phyloP scores from a whole-genome alignment of 1,140 invertebrate species.

The Globodera rostochiensis region DNA sequence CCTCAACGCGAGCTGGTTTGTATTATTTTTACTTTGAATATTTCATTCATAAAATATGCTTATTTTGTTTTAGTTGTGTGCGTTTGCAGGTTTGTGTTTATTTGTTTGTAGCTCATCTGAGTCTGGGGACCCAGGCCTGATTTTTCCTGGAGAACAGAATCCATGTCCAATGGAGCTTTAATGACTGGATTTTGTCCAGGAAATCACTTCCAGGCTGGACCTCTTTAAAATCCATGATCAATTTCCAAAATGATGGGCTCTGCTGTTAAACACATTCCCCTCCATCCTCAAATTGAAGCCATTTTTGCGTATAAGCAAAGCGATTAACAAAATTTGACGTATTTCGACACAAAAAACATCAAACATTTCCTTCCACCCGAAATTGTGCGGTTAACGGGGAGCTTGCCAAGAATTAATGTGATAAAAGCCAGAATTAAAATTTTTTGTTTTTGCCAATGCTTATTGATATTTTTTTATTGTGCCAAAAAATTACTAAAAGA shows the following conservation, averaged over 20 bases:
- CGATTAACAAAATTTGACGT: background rate
- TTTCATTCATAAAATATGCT: background rate
- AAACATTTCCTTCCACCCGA: background rate
- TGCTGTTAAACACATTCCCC: too few species aligned
- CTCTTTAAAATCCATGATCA: too few species aligned
- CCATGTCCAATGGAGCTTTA: background rate
- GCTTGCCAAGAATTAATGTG: background rate
- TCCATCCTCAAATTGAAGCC: too few species aligned
- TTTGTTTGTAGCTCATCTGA: background rate
- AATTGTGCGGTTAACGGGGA: constrained; percentile 17
- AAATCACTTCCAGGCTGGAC: too few species aligned
- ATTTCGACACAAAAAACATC: constrained; percentile 8
- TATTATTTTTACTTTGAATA: constrained; percentile 40
- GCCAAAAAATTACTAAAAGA: too few species aligned
- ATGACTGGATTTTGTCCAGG: too few species aligned
- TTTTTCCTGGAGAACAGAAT: background rate
- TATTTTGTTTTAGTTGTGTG: constrained; percentile 26
- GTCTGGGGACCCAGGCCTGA: background rate
- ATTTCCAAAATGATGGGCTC: too few species aligned
- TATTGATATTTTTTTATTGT: constrained; percentile 2
- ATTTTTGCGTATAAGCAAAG: too few species aligned
- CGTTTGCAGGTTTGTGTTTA: background rate
- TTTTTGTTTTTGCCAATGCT: background rate
- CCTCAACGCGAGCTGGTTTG: constrained; percentile 41
- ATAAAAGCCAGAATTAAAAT: background rate